Evolutionary conservation across 1,140 invertebrate genomes (phyloP).

Genomic region (Procambarus clarkii): DNA sequence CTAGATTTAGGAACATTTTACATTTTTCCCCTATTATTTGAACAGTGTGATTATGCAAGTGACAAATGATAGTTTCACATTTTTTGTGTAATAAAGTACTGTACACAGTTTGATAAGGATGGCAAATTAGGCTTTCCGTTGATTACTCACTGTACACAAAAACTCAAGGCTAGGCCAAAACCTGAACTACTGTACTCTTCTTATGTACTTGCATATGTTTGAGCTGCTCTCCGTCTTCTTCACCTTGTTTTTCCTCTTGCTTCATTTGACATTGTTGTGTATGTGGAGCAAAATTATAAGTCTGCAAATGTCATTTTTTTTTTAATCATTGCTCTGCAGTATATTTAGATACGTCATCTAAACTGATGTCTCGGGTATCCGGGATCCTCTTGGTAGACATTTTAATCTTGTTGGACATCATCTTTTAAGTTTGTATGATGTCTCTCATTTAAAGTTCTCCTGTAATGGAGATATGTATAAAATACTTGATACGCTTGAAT

Average conservation of each 20-base stretch:
- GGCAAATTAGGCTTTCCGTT: background rate
- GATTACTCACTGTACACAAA: background rate
- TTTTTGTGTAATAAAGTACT: background rate
- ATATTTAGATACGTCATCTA: background rate
- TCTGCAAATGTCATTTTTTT: background rate
- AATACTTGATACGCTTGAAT: constrained; percentile 1
- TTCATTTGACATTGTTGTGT: constrained; percentile 11
- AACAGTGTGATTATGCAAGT: background rate
- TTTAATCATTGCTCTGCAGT: background rate
- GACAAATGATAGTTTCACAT: background rate
- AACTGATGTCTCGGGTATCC: background rate
- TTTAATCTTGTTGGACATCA: background rate
- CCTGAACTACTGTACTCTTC: background rate
- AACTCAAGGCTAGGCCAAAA: background rate
- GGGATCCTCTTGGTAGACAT: background rate
- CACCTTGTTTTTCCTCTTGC: background rate
- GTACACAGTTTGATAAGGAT: background rate
- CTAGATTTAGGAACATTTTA: background rate
- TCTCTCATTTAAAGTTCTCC: background rate
- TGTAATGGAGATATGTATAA: background rate
- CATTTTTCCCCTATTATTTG: background rate
- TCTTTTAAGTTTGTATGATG: background rate
- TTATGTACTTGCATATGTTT: constrained; percentile 4
- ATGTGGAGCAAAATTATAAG: background rate
- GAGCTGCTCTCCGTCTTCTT: background rate